These are phyloP conservation scores for Agapornis roseicollis DNA, from an alignment of 2,113 vertebrate species.

Conservation along the genomic window DNA sequence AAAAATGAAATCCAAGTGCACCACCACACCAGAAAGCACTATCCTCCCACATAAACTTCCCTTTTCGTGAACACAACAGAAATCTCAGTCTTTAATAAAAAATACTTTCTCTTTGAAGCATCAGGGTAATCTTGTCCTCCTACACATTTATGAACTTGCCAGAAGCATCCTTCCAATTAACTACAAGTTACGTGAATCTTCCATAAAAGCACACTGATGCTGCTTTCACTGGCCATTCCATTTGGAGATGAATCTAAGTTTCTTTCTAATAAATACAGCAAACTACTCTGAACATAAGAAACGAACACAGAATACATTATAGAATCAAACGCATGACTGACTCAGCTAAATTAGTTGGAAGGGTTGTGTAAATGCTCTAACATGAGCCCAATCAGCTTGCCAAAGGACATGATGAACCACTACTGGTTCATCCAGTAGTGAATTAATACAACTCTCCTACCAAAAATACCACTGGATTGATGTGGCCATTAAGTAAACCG, in stretches of 20 bases:
- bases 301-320: not conserved
- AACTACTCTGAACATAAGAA: not conserved
- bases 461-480: not conserved
- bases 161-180: not conserved
- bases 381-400: not conserved
- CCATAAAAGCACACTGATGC: not conserved
- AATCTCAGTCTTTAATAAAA: not conserved
- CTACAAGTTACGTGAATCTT: not conserved
- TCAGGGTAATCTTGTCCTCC: not conserved
- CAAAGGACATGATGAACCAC: not conserved
- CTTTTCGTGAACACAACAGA: not conserved
- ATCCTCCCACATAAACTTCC: not conserved
- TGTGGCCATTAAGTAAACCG: accelerated
- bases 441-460: not conserved
- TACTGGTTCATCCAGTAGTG: not conserved
- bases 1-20: not conserved
- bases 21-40: not conserved
- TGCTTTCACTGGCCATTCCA: not conserved
- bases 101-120: not conserved
- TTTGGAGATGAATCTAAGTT: not conserved
- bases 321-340: not conserved
- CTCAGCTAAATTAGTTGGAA: not conserved
- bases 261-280: not conserved
- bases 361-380: not conserved
- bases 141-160: not conserved